Evolutionary conservation across 2,113 vertebrate genomes (phyloP).

Genomic region (Athene noctua): DNA sequence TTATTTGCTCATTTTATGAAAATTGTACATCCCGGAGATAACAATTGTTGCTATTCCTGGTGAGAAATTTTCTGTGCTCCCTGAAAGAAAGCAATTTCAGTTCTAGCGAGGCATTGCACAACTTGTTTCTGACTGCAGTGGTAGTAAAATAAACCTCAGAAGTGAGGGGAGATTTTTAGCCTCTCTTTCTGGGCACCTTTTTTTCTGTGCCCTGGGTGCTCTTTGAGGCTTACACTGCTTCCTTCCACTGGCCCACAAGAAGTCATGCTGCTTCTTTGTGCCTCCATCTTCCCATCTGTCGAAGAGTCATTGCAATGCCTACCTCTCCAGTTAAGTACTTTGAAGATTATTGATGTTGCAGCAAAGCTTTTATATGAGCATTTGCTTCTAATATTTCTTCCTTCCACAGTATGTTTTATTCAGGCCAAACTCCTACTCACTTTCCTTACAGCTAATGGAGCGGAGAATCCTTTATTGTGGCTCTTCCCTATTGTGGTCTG

Average conservation of each 20-base stretch:
- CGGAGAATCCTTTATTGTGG: background rate
- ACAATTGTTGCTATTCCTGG: background rate
- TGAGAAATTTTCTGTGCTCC: background rate
- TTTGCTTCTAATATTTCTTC: constrained; percentile 56
- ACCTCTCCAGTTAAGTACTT: constrained; percentile 25
- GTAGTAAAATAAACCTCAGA: background rate
- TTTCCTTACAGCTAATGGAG: constrained; percentile 6
- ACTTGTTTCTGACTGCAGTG: background rate
- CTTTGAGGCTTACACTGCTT: background rate
- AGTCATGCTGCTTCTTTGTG: background rate
- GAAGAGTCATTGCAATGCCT: background rate
- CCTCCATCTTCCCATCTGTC: background rate
- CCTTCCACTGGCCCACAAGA: background rate
- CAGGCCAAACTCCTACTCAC: constrained; percentile 4
- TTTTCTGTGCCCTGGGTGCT: background rate
- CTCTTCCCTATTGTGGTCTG: background rate
- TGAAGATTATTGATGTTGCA: constrained; percentile 59
- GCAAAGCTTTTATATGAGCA: constrained; percentile 48
- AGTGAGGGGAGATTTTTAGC: background rate
- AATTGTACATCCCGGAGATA: background rate
- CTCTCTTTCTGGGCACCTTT: background rate
- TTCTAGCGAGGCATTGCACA: background rate
- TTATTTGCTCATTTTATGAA: background rate
- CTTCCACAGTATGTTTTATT: constrained; percentile 47
- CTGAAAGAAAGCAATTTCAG: background rate